Evolutionary conservation across 2,888 invertebrate species (phyloP).

Genomic region (Lepetodrilus schrolli): DNA sequence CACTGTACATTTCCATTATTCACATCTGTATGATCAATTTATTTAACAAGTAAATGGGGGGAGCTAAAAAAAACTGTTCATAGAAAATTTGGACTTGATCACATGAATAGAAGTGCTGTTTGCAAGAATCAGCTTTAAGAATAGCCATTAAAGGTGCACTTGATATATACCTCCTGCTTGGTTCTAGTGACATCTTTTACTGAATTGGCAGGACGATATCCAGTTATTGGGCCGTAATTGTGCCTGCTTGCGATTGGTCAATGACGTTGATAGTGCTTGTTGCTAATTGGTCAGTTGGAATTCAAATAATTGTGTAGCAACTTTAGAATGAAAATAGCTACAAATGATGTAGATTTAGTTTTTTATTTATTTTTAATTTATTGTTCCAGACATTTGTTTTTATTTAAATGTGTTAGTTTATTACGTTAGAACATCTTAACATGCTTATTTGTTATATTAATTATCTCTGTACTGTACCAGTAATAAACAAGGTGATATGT

Average conservation of each 20-base stretch:
- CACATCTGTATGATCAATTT: not conserved
- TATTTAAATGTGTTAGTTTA: too few species aligned
- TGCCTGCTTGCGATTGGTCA: not conserved
- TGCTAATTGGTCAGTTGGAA: not conserved
- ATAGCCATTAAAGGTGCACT: not conserved
- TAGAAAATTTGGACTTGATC: too few species aligned
- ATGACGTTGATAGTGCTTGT: not conserved
- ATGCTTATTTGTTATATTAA: too few species aligned
- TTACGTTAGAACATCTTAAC: too few species aligned
- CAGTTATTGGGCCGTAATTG: not conserved
- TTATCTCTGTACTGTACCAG: too few species aligned
- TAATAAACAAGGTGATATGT: too few species aligned
- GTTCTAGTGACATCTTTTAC: slow-evolving; percentile 12
- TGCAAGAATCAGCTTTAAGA: slow-evolving; percentile 19
- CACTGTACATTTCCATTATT: slow-evolving; percentile 10
- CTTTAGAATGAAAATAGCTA: too few species aligned
- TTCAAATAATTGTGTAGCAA: too few species aligned
- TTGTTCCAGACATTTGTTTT: too few species aligned
- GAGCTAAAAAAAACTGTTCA: too few species aligned
- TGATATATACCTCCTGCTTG: not conserved
- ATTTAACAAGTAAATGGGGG: not conserved
- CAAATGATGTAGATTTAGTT: too few species aligned
- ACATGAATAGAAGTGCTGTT: slow-evolving; percentile 15
- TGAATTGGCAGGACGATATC: not conserved
- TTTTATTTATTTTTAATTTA: too few species aligned